Evolutionary conservation across 1,140 invertebrate species (phyloP).

Genomic region (Drosophila persimilis): DNA sequence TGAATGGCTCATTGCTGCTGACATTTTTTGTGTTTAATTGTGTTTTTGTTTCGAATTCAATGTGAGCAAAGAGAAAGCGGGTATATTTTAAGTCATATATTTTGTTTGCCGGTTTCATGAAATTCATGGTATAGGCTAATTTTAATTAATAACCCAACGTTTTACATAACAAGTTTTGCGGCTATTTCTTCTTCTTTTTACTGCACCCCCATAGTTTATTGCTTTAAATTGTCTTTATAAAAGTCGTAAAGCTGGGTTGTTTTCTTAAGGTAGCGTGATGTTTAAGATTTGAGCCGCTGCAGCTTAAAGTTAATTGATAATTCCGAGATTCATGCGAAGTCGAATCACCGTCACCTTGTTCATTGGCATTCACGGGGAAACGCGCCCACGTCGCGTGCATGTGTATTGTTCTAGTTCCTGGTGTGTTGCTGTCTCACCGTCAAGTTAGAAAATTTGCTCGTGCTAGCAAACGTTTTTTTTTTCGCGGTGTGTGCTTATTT

Average conservation of each 20-base stretch:
- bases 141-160: constrained; percentile 58
- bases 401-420: constrained; percentile 39
- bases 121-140: not conserved
- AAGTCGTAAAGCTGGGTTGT: no score
- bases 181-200: constrained; percentile 42
- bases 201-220: no score
- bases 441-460: constrained; percentile 66
- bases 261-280: no score
- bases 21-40: constrained; percentile 3
- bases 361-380: constrained; percentile 33
- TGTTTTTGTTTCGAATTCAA: not conserved
- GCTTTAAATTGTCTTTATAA: no score
- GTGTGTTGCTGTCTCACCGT: constrained; percentile 64
- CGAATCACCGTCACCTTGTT: constrained; percentile 11
- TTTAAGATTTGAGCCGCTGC: not conserved
- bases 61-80: not conserved
- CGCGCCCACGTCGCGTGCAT: constrained; percentile 37
- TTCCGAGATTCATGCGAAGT: constrained; percentile 19
- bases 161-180: constrained; percentile 62
- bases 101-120: not conserved
- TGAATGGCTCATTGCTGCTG: not conserved
- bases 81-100: not conserved
- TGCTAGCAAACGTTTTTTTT: constrained; percentile 49
- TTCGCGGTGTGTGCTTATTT: constrained; percentile 55
- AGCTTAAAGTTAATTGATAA: constrained; percentile 1